These are phyloP conservation scores for Eustalomyia histrio DNA, from an alignment of 2,888 invertebrate species.

Conservation along the genomic window DNA sequence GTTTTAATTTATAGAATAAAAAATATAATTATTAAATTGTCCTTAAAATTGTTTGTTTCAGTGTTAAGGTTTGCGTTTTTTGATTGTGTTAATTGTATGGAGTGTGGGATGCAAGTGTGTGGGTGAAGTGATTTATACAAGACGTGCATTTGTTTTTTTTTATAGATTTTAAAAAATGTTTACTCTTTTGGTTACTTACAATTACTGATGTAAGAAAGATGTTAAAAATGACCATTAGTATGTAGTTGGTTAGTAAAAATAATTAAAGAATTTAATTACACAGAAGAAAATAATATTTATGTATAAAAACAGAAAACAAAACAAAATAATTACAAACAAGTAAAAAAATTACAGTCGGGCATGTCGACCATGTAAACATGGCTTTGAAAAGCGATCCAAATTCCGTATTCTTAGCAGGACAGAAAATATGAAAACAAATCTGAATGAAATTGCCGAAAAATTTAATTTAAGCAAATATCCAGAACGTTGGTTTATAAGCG, in stretches of 20 bases:
- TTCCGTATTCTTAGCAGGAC: no score
- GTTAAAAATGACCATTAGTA: slow-evolving; percentile 46
- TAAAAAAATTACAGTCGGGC: no score
- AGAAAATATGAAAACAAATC: no score
- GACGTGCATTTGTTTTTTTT: slow-evolving; percentile 31
- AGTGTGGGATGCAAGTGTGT: slow-evolving; percentile 7
- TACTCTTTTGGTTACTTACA: slow-evolving; percentile 55
- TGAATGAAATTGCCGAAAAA: no score
- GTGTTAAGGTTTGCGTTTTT: slow-evolving; percentile 49
- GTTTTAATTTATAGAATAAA: slow-evolving; percentile 26
- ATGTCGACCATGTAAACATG: no score
- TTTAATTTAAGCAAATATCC: no score
- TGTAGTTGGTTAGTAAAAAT: slow-evolving; percentile 40
- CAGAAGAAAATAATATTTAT: slow-evolving; percentile 28
- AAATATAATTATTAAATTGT: slow-evolving; percentile 19
- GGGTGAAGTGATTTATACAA: slow-evolving; percentile 32
- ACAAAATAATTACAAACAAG: no score
- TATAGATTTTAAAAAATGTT: not conserved
- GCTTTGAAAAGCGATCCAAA: no score
- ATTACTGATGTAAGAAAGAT: slow-evolving; percentile 55
- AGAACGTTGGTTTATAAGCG: no score
- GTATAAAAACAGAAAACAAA: slow-evolving; percentile 20
- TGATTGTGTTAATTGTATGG: slow-evolving; percentile 12
- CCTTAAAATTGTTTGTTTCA: slow-evolving; percentile 20
- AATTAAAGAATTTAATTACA: slow-evolving; percentile 32